phyloP scores from a whole-genome alignment of 2,888 invertebrate species.

The Apotomis betuletana region DNA sequence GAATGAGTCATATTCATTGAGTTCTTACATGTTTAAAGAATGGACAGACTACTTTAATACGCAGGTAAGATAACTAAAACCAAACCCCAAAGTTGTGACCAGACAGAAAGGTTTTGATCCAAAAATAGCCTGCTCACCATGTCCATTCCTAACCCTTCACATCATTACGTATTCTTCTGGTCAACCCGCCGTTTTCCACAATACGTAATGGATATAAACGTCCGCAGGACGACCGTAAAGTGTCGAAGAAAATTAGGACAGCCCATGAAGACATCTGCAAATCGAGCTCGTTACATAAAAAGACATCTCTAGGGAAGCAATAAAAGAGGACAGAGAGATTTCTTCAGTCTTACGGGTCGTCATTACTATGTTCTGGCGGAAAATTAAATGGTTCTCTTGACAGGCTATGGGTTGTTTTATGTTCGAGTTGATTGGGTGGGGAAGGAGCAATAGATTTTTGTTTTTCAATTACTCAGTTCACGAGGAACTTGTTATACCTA shows the following conservation, averaged over 20 bases:
- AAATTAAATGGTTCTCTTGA: conserved; percentile 65
- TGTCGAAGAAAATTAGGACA: conserved; percentile 64
- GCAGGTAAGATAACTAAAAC: no score
- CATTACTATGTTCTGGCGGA: conserved; percentile 68
- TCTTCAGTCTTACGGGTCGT: conserved; percentile 65
- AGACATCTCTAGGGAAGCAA: conserved; percentile 65
- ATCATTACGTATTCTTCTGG: conserved; percentile 16
- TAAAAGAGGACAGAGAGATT: conserved; percentile 63
- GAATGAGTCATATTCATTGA: no score
- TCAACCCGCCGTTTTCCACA: conserved; percentile 21
- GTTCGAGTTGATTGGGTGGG: conserved; percentile 16
- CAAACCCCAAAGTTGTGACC: no score
- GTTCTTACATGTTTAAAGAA: no score
- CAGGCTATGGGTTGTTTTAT: conserved; percentile 47
- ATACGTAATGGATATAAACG: conserved; percentile 34
- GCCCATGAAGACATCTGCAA: conserved; percentile 64
- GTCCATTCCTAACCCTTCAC: conserved; percentile 4
- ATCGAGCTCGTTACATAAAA: conserved; percentile 67
- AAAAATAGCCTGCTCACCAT: neutral
- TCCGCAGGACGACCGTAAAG: conserved; percentile 51
- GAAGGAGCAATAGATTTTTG: neutral
- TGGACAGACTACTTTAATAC: no score
- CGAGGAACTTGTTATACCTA: neutral
- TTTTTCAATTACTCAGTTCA: neutral
- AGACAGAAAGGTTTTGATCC: no score